Base-by-base conservation (phyloP, 2,888 invertebrate genomes). In the Flabesymbios commensalis region DNA sequence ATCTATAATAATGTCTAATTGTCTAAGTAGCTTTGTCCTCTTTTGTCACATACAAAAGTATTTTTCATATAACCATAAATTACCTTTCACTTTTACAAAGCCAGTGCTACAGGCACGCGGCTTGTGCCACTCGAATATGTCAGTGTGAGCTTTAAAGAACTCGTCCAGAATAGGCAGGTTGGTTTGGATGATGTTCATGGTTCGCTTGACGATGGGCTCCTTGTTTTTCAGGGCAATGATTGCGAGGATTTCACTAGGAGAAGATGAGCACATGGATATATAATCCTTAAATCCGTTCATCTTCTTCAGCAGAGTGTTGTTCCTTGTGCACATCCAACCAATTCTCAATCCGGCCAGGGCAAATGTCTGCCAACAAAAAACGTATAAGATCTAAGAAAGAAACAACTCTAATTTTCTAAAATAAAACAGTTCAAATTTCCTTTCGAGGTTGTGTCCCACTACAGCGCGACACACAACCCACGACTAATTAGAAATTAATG, bases 1-100 rank as follows among this genome's bases (percentile, higher is more conserved):
- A n/a, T n/a, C n/a, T n/a, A n/a, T n/a, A n/a, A n/a, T n/a, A n/a
- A n/a, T n/a, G n/a, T n/a, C n/a, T n/a, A n/a, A n/a, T n/a, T n/a
- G n/a, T n/a, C n/a, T n/a, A n/a, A n/a, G n/a, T n/a, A n/a, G n/a
- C n/a, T n/a, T n/a, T n/a, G n/a, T n/a, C n/a, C n/a, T n/a, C n/a
- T n/a, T n/a, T n/a, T n/a, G n/a, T n/a, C n/a, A n/a, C n/a, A n/a
- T n/a, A n/a, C n/a, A n/a, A n/a, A n/a, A n/a, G n/a, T n/a, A n/a
- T n/a, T n/a, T n/a, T n/a, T n/a, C n/a, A n/a, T n/a, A 14, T 7
- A n/a, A 14, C 45, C 10, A 45, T 7, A 19, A 7, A 14, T 22
- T n/a, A 17, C 49, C 56, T 39, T 61, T 61, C 10, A 79, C 68
- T 61, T 73, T 72, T 61, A 76, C 57, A 55, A 78, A 76, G 29